Percentiles rank a stretch among this genome's conserved stretches.
phyloP scores from a whole-genome alignment of 2,888 invertebrate genomes.

The Lasioglossum figueresi region DNA sequence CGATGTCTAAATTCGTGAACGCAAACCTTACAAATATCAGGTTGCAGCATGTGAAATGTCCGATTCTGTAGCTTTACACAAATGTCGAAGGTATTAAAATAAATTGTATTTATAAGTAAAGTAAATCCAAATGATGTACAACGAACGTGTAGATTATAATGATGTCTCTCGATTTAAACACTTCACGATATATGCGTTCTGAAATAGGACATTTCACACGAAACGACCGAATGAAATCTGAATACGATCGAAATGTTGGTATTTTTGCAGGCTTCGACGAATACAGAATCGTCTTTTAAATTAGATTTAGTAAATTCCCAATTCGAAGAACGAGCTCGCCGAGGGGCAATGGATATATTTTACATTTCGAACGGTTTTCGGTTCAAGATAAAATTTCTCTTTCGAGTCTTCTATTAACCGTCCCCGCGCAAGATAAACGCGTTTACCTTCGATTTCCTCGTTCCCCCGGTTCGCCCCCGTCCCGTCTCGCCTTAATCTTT shows the following conservation, averaged over 20 bases:
- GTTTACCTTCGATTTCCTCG: slow-evolving; percentile 9
- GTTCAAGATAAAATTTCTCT: neutral
- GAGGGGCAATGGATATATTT: neutral
- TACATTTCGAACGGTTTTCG: neutral
- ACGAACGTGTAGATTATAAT: neutral
- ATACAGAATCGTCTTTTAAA: neutral
- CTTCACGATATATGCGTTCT: too few relatives aligned
- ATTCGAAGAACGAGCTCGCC: neutral
- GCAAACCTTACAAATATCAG: neutral
- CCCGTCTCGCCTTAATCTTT: slow-evolving; percentile 2
- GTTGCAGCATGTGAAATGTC: neutral
- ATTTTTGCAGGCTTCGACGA: neutral
- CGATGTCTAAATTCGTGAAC: neutral
- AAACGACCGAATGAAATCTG: too few relatives aligned
- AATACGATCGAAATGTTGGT: neutral
- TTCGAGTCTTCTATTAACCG: slow-evolving; percentile 4
- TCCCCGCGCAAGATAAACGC: slow-evolving; percentile 5
- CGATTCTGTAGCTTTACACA: neutral
- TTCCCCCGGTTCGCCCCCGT: neutral
- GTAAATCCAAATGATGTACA: neutral
- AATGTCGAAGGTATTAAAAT: neutral
- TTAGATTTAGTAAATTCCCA: neutral
- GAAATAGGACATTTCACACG: too few relatives aligned
- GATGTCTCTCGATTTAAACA: too few relatives aligned
- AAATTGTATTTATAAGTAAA: neutral